Evolutionary conservation across 2,797 vertebrate species (phyloP), one percentile per base, ranked within the genome.

Genomic region (Enteromius argenteus): DNA sequence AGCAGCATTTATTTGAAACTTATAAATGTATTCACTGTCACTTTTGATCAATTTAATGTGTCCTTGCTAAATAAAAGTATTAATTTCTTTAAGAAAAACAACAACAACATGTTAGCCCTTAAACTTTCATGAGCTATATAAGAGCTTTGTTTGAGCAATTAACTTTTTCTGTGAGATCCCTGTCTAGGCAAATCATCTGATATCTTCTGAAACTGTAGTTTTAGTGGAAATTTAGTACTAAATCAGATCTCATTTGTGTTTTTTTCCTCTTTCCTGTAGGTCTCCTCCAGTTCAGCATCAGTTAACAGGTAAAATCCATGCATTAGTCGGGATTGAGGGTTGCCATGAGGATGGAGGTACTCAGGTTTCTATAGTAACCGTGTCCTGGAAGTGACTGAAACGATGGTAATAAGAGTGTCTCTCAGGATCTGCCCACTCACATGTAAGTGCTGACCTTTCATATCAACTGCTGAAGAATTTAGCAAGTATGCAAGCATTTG

Each of bases 291-390:
- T 32, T n/a, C 0, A 5, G 60, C 32, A 62, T 44, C 66, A 19
- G 13, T n/a, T 39, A 17, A 74, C 19, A 66, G 64, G 64, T 27
- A 66, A 5, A 84, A 80, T 79, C 68, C 23, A 23, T 85, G 77
- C 83, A 85, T 56, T 84, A 86, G 78, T 35, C 72, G n/a, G 78
- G 53, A 87, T 77, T 69, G 39, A 88, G 86, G 37, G 58, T 89
- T 86, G 81, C 76, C 80, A 82, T 89, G 75, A 83, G 86, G 79
- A 87, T 53, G 53, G 66, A 89, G 72, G 66, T 83, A 82, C 85
- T 84, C 67, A 39, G 88, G 86, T 91, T 87, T 87, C 89, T 87
- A 90, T 90, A 88, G 90, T 76, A 89, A 92, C 90, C 9, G 79
- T 80, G 80, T 90, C 86, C 89, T 76, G 80, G 89, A 90, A 90